Evolutionary conservation across 2,888 invertebrate species (phyloP).

Genomic region (Scaptomyza caliginosa): DNA sequence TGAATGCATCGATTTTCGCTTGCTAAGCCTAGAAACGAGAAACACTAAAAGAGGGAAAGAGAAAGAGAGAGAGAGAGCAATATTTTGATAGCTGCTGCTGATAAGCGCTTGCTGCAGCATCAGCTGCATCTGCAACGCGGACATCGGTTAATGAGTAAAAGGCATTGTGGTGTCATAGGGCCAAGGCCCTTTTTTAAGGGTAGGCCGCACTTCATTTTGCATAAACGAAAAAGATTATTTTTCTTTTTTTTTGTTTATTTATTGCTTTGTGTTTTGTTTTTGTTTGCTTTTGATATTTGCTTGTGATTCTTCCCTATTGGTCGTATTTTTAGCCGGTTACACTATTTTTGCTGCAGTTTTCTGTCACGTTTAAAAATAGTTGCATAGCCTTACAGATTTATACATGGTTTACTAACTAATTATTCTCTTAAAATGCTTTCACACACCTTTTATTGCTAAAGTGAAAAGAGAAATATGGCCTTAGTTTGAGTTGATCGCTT

Average conservation of each 20-base stretch:
- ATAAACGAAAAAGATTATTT: slow-evolving; percentile 6
- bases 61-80: slow-evolving; percentile 30
- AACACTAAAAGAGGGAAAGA: too few species aligned
- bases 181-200: slow-evolving; percentile 40
- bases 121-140: background rate
- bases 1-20: slow-evolving; percentile 65
- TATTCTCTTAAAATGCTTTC: background rate
- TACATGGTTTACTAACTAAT: background rate
- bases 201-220: slow-evolving; percentile 21
- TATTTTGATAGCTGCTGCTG: slow-evolving; percentile 50
- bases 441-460: background rate
- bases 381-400: background rate
- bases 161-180: slow-evolving; percentile 15
- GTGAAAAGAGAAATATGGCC: too few species aligned
- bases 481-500: too few species aligned
- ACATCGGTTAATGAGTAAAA: background rate
- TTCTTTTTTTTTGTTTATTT: slow-evolving; percentile 27
- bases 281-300: slow-evolving; percentile 19
- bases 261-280: slow-evolving; percentile 16
- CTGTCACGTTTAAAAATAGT: slow-evolving; percentile 31
- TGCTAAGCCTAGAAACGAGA: slow-evolving; percentile 20
- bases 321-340: slow-evolving; percentile 27
- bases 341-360: slow-evolving; percentile 35
- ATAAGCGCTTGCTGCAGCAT: slow-evolving; percentile 46
- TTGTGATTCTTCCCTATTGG: background rate